phyloP scores from a whole-genome alignment of 2,888 invertebrate genomes.

The Latrodectus hesperus region DNA sequence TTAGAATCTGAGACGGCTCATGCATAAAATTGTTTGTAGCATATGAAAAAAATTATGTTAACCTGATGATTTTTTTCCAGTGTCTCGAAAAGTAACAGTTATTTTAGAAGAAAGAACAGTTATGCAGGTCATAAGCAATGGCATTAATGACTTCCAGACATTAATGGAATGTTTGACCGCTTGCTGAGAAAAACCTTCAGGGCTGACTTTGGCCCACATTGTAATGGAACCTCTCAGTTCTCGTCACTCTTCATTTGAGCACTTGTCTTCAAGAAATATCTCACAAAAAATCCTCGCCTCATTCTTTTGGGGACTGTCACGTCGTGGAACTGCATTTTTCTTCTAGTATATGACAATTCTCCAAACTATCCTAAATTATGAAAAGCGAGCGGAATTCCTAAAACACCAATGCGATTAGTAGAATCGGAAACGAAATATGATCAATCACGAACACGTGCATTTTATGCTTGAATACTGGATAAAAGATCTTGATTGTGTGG shows the following conservation, averaged over 20 bases:
- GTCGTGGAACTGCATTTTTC: too few species aligned
- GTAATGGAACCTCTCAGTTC: not conserved
- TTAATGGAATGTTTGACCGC: conserved; percentile 63
- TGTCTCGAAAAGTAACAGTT: conserved; percentile 15
- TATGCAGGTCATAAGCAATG: conserved; percentile 50
- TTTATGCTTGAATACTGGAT: too few species aligned
- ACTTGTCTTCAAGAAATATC: too few species aligned
- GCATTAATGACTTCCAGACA: conserved; percentile 31
- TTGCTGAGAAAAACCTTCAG: conserved; percentile 30
- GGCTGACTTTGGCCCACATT: conserved; percentile 54
- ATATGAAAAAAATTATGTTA: not conserved
- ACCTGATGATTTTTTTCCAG: not conserved
- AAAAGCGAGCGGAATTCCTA: too few species aligned
- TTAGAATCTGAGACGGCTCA: not conserved
- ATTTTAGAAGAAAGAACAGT: conserved; percentile 7
- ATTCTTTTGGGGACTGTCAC: too few species aligned
- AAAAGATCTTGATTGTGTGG: too few species aligned
- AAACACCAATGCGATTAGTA: too few species aligned
- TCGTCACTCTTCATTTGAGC: not conserved
- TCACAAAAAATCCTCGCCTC: too few species aligned
- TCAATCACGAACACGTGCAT: too few species aligned
- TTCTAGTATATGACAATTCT: too few species aligned
- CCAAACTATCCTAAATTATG: too few species aligned
- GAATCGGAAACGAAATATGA: too few species aligned
- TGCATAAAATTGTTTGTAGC: not conserved